Evolutionary conservation across 2,797 vertebrate species (phyloP), one percentile per base, ranked within the genome.

Genomic region (Setipinna tenuifilis): DNA sequence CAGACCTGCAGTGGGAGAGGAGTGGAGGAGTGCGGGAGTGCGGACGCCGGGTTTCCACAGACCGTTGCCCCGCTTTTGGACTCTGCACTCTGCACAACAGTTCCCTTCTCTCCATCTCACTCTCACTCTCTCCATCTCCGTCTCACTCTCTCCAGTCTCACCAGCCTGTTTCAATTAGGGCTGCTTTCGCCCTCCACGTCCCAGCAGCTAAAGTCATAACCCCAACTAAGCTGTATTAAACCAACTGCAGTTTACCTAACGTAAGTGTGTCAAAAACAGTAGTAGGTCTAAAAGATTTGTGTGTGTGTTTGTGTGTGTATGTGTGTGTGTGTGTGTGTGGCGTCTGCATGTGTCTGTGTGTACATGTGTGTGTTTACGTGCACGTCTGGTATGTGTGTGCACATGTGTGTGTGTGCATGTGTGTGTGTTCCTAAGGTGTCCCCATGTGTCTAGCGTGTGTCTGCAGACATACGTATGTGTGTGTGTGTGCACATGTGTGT

Each of bases 391-490:
- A 7, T 54, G 14, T 54, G 50, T 14, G 50, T 14, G 50, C 9
- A 9, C 50, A 54, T 1, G 7, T 54, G 14, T 54, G 50, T 9
- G 50, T 54, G 1, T 54, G 2, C 14, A 14, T 54, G 7, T 54
- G 50, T 54, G 9, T 54, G 50, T 54, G 50, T 14, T 54, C 50
- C 50, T 54, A 54, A 10, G 7, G 50, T 54, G 50, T 9, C 50
- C 9, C 7, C 50, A 54, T 54, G n/a, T n/a, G n/a, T n/a, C n/a
- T n/a, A n/a, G n/a, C n/a, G n/a, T n/a, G n/a, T 54, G 50, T 54
- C 2, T 31, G 1, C 68, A 48, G 83, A 81, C 57, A 46, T 85
- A 65, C 28, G 82, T n/a, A 84, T 23, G 68, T n/a, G 86, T 84
- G 83, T 83, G 68, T 83, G 87, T 54, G 83, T 41, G 16, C 48